Percentiles rank a stretch among this genome's conserved stretches.
These are phyloP conservation scores for Ommatoiulus sabulosus DNA, from an alignment of 2,888 invertebrate species.

Conservation along the genomic window DNA sequence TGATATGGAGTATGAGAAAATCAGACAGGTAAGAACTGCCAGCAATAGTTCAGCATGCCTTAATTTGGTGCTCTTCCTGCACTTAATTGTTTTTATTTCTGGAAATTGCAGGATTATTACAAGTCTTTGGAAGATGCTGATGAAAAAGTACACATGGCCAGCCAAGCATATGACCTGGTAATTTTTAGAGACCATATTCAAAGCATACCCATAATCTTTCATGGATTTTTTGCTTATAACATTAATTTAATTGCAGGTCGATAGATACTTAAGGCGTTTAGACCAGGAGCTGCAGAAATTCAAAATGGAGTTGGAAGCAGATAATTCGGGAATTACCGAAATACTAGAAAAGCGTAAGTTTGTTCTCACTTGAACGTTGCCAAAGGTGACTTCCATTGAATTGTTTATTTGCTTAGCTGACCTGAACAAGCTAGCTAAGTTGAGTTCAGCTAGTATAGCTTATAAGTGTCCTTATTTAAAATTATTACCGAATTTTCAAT, in stretches of 20 bases:
- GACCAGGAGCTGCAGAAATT: constrained; percentile 95
- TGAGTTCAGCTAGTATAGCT: too few relatives aligned
- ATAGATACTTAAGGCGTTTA: constrained; percentile 88
- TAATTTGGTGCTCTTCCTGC: too few relatives aligned
- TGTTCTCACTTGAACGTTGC: not conserved
- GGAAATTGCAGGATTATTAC: constrained; percentile 82
- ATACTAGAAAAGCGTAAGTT: constrained; percentile 82
- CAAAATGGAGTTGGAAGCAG: constrained; percentile 98
- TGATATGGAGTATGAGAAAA: constrained; percentile 85
- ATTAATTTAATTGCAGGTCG: constrained; percentile 70
- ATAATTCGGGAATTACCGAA: constrained; percentile 98
- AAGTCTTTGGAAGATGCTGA: constrained; percentile 95
- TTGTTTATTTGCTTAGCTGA: not conserved
- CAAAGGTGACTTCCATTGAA: not conserved
- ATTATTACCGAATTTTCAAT: not conserved
- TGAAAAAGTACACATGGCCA: constrained; percentile 94
- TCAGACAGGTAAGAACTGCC: constrained; percentile 69
- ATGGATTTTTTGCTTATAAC: not conserved
- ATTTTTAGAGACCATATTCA: constrained; percentile 58
- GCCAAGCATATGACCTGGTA: constrained; percentile 91
- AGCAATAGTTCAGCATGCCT: too few relatives aligned
- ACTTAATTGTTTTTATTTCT: not conserved
- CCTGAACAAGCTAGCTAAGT: too few relatives aligned
- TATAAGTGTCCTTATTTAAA: too few relatives aligned
- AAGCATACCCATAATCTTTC: not conserved